Conservation (phyloP, 2,113 vertebrate species). For the Diphyllodes magnificus region DNA sequence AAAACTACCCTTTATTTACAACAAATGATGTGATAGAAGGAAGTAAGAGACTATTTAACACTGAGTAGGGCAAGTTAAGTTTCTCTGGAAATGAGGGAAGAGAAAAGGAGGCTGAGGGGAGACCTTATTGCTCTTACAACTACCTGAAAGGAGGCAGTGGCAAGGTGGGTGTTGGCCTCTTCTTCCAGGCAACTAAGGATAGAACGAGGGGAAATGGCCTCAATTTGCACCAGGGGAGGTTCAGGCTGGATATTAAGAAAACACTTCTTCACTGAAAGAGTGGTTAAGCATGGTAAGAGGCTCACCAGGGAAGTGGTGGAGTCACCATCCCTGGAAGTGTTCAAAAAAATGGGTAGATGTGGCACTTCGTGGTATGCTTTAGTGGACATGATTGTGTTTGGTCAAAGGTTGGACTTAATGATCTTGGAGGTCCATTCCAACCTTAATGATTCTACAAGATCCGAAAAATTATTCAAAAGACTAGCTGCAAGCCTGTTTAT, state of each 20-base stretch:
- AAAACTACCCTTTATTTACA: neutral
- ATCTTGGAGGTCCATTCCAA: neutral
- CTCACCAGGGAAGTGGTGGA: neutral
- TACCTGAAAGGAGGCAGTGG: neutral
- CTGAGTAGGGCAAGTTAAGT: neutral
- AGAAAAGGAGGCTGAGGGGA: neutral
- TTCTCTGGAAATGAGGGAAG: neutral
- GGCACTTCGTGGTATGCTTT: neutral
- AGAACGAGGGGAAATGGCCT: neutral
- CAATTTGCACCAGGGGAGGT: too few species aligned
- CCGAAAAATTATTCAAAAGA: neutral
- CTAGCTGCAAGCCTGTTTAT: neutral
- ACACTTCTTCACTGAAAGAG: neutral
- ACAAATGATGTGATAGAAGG: neutral
- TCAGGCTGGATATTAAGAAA: neutral
- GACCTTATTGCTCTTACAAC: neutral
- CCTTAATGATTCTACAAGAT: neutral
- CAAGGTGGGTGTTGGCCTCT: neutral
- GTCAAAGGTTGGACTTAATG: neutral
- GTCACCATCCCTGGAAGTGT: neutral
- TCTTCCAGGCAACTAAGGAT: neutral
- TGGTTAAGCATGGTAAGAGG: neutral
- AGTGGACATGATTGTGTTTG: neutral
- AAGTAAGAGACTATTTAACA: neutral
- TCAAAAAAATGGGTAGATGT: neutral